These are phyloP conservation scores for Actenoides lindsayi DNA, from an alignment of 2,113 vertebrate genomes.

Conservation along the genomic window DNA sequence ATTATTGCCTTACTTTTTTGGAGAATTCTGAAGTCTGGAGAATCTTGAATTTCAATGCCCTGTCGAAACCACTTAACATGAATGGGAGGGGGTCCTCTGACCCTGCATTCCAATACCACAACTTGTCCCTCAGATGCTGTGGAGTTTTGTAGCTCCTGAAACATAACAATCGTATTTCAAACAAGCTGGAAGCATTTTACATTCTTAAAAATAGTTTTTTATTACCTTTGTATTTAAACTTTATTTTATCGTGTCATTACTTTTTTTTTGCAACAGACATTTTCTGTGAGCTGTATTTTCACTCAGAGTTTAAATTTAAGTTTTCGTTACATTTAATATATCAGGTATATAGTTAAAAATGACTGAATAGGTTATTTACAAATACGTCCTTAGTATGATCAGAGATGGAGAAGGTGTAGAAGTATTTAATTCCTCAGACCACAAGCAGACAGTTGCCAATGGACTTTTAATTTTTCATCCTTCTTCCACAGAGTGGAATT, in stretches of 20 bases:
- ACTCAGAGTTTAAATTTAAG: background rate
- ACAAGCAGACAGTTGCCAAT: background rate
- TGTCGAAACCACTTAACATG: slow-evolving; percentile 91
- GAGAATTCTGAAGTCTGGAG: slow-evolving; percentile 95
- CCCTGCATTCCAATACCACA: slow-evolving; percentile 93
- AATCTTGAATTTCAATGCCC: slow-evolving; percentile 91
- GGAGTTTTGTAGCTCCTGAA: slow-evolving; percentile 87
- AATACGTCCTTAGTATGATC: background rate
- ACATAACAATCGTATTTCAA: background rate
- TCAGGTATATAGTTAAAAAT: background rate
- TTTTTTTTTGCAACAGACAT: background rate
- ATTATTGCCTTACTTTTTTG: slow-evolving; percentile 90
- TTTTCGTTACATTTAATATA: background rate
- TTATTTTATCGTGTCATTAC: background rate
- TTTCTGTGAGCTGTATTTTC: background rate
- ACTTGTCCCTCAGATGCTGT: slow-evolving; percentile 91
- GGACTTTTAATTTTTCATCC: background rate
- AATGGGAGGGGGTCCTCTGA: slow-evolving; percentile 85
- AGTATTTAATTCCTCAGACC: background rate
- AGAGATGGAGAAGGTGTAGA: background rate
- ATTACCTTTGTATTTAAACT: background rate
- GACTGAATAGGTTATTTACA: background rate
- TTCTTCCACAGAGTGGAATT: background rate
- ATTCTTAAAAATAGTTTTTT: background rate
- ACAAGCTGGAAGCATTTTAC: background rate